Evolutionary conservation across 1,140 invertebrate genomes (phyloP).

Genomic region (Ceratina japonica): DNA sequence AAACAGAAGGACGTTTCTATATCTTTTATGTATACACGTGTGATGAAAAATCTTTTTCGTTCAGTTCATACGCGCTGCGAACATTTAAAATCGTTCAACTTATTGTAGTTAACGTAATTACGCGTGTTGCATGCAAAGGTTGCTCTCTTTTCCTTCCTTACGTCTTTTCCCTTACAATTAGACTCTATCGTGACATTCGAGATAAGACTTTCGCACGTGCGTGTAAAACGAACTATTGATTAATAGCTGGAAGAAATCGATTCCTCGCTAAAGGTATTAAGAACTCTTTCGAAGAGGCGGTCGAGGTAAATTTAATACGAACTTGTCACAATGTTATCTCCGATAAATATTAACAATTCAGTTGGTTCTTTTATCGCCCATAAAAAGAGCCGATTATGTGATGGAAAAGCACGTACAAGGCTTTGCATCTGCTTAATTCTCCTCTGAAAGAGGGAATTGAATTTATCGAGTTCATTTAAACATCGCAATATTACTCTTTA

Average conservation of each 20-base stretch:
- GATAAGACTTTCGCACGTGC: neutral
- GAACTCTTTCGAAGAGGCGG: too few species aligned
- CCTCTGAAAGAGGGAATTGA: neutral
- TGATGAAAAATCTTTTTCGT: too few species aligned
- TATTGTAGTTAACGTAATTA: neutral
- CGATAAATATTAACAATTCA: neutral
- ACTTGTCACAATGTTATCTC: neutral
- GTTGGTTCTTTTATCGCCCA: neutral
- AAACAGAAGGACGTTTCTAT: neutral
- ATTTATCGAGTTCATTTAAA: neutral
- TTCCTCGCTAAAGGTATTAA: too few species aligned
- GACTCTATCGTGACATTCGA: neutral
- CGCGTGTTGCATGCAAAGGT: neutral
- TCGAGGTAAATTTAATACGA: neutral
- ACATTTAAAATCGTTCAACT: too few species aligned
- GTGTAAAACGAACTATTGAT: constrained; percentile 1
- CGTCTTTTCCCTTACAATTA: neutral
- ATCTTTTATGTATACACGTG: too few species aligned
- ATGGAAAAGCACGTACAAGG: neutral
- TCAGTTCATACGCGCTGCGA: too few species aligned
- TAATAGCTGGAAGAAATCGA: too few species aligned
- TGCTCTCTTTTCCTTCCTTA: neutral
- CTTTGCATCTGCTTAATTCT: constrained; percentile 13
- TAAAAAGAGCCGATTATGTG: neutral
- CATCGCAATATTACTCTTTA: neutral